phyloP scores from a whole-genome alignment of 2,888 invertebrate genomes.

The Thelaira solivaga region DNA sequence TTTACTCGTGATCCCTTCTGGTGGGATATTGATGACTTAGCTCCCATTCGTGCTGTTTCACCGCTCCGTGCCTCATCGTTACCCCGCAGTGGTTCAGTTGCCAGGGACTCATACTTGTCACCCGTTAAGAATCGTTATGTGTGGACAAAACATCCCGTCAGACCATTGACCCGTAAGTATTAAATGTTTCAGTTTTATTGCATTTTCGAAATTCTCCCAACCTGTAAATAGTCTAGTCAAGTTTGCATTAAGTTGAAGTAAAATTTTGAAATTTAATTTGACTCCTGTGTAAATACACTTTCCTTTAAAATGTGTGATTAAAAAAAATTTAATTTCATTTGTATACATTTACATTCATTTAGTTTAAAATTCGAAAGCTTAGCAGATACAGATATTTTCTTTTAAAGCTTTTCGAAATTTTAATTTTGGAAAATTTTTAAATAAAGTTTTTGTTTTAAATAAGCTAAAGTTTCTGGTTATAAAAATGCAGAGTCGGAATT shows the following conservation, averaged over 20 bases:
- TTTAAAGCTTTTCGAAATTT: neutral
- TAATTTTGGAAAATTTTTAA: too few relatives aligned
- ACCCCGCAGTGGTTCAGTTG: conserved; percentile 73
- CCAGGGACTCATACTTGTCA: conserved; percentile 92
- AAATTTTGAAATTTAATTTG: neutral
- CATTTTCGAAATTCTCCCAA: neutral
- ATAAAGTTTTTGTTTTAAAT: too few relatives aligned
- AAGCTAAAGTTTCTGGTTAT: too few relatives aligned
- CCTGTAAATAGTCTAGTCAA: neutral
- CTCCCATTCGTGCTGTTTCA: conserved; percentile 81
- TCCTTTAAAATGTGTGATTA: conserved; percentile 10
- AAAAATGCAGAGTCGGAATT: too few relatives aligned
- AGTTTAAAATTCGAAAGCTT: neutral
- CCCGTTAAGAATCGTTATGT: conserved; percentile 93
- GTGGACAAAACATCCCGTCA: conserved; percentile 93
- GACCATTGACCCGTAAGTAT: conserved; percentile 89
- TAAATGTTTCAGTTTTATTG: neutral
- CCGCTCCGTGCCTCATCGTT: conserved; percentile 67
- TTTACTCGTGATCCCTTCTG: conserved; percentile 93
- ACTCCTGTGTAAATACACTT: conserved; percentile 17
- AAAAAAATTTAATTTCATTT: conserved; percentile 7
- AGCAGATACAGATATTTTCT: neutral
- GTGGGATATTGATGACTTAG: conserved; percentile 89
- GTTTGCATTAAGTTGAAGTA: neutral
- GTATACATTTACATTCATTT: neutral